Conservation (phyloP, 2,113 vertebrate genomes). For the Fulmarus glacialis region DNA sequence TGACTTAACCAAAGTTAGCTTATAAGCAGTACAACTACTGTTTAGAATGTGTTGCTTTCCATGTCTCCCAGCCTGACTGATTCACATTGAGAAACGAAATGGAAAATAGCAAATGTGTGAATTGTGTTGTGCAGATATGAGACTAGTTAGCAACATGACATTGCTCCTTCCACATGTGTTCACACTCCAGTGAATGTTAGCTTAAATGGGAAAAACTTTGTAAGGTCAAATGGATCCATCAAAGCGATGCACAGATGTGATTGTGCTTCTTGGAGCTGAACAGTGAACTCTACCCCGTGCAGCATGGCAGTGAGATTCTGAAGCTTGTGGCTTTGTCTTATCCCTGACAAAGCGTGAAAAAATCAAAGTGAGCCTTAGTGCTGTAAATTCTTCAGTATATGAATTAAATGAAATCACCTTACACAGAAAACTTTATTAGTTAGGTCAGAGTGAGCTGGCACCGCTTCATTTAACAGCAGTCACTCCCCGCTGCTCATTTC, state of each 20-base stretch:
- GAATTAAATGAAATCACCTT: not conserved
- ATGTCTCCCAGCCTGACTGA: not conserved
- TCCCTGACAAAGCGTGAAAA: not conserved
- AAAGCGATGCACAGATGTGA: not conserved
- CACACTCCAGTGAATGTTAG: not conserved
- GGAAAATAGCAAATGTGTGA: not conserved
- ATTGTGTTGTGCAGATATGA: not conserved
- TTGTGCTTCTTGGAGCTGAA: not conserved
- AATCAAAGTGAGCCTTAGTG: not conserved
- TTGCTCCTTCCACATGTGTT: not conserved
- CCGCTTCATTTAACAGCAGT: not conserved
- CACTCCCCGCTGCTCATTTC: not conserved
- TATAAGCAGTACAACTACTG: not conserved
- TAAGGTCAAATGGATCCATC: not conserved
- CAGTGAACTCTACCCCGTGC: accelerated
- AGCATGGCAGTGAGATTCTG: not conserved
- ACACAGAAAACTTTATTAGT: not conserved
- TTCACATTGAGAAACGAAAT: not conserved
- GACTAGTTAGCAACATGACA: not conserved
- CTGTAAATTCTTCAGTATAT: not conserved
- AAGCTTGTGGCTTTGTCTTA: not conserved
- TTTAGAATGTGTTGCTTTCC: not conserved
- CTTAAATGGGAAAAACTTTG: not conserved
- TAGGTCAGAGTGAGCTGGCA: not conserved
- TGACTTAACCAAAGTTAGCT: not conserved